Evolutionary conservation across 2,797 vertebrate species (phyloP).

Genomic region (Onychomys torridus): DNA sequence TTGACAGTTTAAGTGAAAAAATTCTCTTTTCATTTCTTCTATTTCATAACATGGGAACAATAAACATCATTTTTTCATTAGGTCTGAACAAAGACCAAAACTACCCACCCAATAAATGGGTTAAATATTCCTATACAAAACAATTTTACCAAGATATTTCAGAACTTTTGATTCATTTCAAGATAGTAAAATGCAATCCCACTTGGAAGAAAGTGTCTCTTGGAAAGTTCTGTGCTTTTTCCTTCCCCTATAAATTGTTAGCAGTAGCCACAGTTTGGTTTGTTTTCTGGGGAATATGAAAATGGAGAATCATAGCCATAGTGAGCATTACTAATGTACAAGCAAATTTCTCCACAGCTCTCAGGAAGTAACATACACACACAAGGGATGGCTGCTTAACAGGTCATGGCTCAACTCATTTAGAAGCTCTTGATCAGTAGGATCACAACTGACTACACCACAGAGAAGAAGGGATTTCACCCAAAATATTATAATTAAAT

Average conservation of each 20-base stretch:
- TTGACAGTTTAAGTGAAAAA: not conserved
- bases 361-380: not conserved
- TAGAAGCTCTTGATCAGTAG: not conserved
- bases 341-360: not conserved
- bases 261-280: not conserved
- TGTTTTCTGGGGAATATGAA: not conserved
- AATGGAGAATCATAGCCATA: not conserved
- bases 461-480: not conserved
- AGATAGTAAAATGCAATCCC: constrained; percentile 10
- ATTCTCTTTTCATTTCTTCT: not conserved
- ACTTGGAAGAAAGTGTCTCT: not conserved
- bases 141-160: not conserved
- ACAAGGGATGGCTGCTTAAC: not conserved
- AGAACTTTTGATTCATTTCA: constrained; percentile 1
- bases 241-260: not conserved
- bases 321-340: not conserved
- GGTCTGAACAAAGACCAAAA: not conserved
- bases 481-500: not conserved
- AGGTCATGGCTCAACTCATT: not conserved
- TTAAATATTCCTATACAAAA: constrained; percentile 9
- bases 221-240: not conserved
- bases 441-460: not conserved
- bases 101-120: not conserved
- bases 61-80: not conserved
- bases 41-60: not conserved